Base-by-base conservation (phyloP, 2,888 invertebrate genomes). In the Luffia ferchaultella region DNA sequence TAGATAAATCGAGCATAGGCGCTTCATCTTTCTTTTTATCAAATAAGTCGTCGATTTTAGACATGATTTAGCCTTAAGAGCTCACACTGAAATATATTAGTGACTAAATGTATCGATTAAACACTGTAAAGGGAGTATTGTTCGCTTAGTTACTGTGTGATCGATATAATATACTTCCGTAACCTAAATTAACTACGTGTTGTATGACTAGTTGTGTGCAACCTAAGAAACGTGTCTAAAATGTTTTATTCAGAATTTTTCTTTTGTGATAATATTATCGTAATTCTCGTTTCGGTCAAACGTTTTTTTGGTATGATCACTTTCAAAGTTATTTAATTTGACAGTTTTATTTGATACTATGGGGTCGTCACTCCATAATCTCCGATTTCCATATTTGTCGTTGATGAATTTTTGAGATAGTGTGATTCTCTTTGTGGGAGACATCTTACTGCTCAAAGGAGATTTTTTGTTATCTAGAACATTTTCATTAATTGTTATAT, bases 11-110 rank as follows among this genome's bases (percentile, higher is more conserved):
- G 47, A 96, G 84, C 61, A 95, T 91, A 46, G 93, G 90, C 45
- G 91, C 90, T 50, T 90, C 89, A 69, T 95, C 93, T 74, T 94
- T 95, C 76, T 93, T 95, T 82, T 93, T 94, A 54, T 87, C 87
- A 60, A 95, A 86, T 53, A 95, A 85, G 71, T 96, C 95, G 62
- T 96, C 96, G 66, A 95, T 73, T 70, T 90, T 90, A 58, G 89
- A 88, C 77, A 88, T 87, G 86, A 56, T 55, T 58, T 55, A 49
- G 47, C 55, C 50, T 62, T 59, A 61, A 54, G 52, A 52, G 58
- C 52, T 53, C 53, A 55, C 45, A 53, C 30, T 7, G 12, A 30
- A 30, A 30, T 30, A 30, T 30, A 30, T 30, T 7, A 30, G 30
- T 30, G 30, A 30, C 30, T 12, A 30, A 30, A 30, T 30, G 5